Evolutionary conservation across 1,140 invertebrate species (phyloP), one percentile per base, ranked within the genome.

Genomic region (Drosophila subobscura): DNA sequence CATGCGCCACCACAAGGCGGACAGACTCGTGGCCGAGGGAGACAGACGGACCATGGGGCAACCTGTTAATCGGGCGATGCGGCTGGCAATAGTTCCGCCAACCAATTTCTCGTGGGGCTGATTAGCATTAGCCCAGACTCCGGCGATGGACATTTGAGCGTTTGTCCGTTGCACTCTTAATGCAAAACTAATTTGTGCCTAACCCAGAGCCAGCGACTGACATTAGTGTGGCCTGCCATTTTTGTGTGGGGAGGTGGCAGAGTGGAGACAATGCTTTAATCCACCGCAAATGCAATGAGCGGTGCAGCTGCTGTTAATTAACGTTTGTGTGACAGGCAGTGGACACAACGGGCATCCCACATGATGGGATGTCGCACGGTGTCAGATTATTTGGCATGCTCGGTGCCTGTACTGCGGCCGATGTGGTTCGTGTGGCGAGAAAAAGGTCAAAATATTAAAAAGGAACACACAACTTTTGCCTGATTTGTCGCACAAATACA

Each of bases 281-380:
- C 77, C 47, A 46, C 60, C 42, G 60, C 65, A 58, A 73, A 74
- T 74, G 59, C 70, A 65, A 57, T 65, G 46, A 64, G 49, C 25
- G 45, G 22, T 42, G 41, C 47, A 54, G 47, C 70, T 60, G 47
- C 20, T 58, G 47, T 65, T 79, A 71, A 79, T 79, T 79, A 71
- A 58, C 65, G 44, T 50, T 57, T 54, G 14, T 57, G 46, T 55
- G 27, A 2, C 10, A 10, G 33, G 1, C 10, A 12, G 33, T 12
- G 33, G 33, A 37, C 33, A 37, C 33, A 37, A 2, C 33, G 33
- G 33, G 4, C 33, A n/a, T n/a, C n/a, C n/a, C n/a, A n/a, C n/a
- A 20, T 12, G 8, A 10, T 23, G 41, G 6, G 12, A 54, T 54
- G 49, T 66, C 42, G 54, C 65, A 66, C 41, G 49, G n/a, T 46